Conservation (phyloP, 2,888 invertebrate species). For the Rhyacophila evoluta region DNA sequence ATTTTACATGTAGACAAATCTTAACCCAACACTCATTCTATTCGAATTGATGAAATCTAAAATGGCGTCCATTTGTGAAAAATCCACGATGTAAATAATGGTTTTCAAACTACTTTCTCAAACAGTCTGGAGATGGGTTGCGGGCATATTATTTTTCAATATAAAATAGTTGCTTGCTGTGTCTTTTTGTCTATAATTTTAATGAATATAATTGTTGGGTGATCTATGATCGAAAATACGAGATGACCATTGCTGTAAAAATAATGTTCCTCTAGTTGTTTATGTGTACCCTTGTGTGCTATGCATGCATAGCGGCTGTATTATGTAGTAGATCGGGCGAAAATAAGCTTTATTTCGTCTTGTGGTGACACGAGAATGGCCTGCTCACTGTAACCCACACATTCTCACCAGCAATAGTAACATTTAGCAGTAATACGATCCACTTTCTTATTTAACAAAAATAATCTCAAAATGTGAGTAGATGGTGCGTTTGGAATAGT, state of each 20-base stretch:
- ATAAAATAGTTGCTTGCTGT: not conserved
- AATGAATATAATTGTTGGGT: not conserved
- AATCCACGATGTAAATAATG: slow-evolving; percentile 47
- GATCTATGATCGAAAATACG: not conserved
- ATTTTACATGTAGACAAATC: not conserved
- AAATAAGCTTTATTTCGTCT: not conserved
- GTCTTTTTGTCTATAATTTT: not conserved
- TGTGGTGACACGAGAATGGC: slow-evolving; percentile 2
- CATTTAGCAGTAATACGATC: slow-evolving; percentile 40
- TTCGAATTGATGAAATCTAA: slow-evolving; percentile 33
- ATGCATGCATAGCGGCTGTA: not conserved
- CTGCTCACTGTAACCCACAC: slow-evolving; percentile 25
- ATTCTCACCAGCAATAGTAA: slow-evolving; percentile 26
- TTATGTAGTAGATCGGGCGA: not conserved
- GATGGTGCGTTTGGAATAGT: too few relatives aligned
- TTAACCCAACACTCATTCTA: not conserved
- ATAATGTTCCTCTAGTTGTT: not conserved
- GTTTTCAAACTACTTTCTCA: slow-evolving; percentile 20
- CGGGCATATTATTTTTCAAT: not conserved
- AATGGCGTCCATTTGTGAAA: slow-evolving; percentile 40
- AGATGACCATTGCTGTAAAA: slow-evolving; percentile 2
- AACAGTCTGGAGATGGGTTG: not conserved
- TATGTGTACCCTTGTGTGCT: slow-evolving; percentile 5
- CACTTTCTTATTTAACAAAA: slow-evolving; percentile 36
- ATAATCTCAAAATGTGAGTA: not conserved